phyloP scores from a whole-genome alignment of 2,797 vertebrate species.

The Echeneis naucrates region DNA sequence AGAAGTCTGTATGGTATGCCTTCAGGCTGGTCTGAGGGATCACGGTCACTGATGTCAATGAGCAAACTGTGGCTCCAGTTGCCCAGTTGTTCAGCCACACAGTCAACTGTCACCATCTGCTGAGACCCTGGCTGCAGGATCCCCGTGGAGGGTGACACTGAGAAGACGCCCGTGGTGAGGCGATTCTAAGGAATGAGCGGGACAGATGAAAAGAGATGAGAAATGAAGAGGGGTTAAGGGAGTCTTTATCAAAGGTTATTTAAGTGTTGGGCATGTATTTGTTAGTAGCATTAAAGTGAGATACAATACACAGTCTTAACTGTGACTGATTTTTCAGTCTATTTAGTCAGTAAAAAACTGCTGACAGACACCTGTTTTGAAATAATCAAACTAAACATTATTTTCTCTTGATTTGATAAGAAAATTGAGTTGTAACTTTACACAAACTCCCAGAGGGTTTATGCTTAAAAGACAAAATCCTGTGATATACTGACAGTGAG shows the following conservation, averaged over 20 bases:
- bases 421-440: neutral
- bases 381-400: neutral
- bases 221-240: neutral
- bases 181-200: slow-evolving; percentile 75
- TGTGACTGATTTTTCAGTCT: neutral
- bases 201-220: neutral
- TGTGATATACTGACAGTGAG: neutral
- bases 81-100: slow-evolving; percentile 87
- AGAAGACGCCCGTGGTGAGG: slow-evolving; percentile 87
- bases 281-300: neutral
- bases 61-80: slow-evolving; percentile 83
- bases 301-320: neutral
- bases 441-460: neutral
- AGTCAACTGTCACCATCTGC: slow-evolving; percentile 88
- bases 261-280: neutral
- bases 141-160: slow-evolving; percentile 85
- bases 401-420: neutral
- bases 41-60: slow-evolving; percentile 88
- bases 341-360: neutral
- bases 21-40: slow-evolving; percentile 84
- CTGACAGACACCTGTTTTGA: too few species aligned
- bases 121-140: slow-evolving; percentile 78
- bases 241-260: neutral
- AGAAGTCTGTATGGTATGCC: slow-evolving; percentile 87
- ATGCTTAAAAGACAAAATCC: neutral